Conservation (phyloP, 2,797 vertebrate genomes). For the Falco novaeseelandiae region DNA sequence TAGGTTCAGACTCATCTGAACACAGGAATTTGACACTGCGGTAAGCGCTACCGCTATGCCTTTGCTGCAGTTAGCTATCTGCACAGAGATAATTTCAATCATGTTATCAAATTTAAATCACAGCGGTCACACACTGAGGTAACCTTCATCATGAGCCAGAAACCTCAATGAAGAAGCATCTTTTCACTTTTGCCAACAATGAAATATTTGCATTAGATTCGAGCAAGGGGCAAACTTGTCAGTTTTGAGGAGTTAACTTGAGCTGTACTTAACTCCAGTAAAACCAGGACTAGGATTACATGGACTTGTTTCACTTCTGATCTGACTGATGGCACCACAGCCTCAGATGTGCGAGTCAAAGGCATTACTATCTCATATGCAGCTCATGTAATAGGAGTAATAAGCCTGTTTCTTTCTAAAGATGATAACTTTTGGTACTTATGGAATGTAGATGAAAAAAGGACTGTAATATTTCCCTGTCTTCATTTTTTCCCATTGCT, state of each 20-base stretch:
- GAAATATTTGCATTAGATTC: not conserved
- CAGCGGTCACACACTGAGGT: not conserved
- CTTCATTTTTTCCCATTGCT: not conserved
- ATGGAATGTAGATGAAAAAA: not conserved
- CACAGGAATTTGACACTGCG: not conserved
- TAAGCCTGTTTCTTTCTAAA: not conserved
- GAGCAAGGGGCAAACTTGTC: not conserved
- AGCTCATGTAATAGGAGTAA: not conserved
- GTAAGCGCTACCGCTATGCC: not conserved
- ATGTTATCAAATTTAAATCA: not conserved
- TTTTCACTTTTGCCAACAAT: not conserved
- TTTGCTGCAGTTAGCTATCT: not conserved
- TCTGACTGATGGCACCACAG: not conserved
- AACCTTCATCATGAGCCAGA: not conserved
- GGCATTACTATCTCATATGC: not conserved
- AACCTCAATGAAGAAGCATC: not conserved
- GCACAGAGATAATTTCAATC: not conserved
- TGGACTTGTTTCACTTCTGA: not conserved
- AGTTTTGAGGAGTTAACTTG: not conserved
- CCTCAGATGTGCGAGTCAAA: not conserved
- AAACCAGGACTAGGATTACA: not conserved
- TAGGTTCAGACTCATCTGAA: not conserved
- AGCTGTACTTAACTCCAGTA: not conserved
- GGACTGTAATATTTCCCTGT: not conserved
- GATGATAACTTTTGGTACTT: not conserved